Evolutionary conservation across 1,140 invertebrate species (phyloP).

Genomic region (Marisa cornuarietis): DNA sequence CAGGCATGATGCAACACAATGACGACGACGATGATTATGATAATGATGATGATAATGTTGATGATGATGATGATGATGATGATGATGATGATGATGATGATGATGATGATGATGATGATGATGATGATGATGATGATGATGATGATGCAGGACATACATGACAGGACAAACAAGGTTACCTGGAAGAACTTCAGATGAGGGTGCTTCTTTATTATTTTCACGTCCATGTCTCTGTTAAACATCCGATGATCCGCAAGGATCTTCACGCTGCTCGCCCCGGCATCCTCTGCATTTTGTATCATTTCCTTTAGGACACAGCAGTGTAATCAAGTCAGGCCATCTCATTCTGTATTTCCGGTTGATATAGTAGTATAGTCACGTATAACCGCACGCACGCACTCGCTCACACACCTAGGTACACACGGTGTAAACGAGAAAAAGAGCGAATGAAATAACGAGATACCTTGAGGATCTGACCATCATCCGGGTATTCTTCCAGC

Average conservation of each 20-base stretch:
- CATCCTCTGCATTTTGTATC: slow-evolving; percentile 54
- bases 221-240: background rate
- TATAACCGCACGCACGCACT: background rate
- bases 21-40: no score
- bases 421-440: background rate
- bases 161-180: background rate
- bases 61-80: no score
- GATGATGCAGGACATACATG: background rate
- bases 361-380: background rate
- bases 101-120: no score
- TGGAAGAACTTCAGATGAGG: background rate
- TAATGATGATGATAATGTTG: no score
- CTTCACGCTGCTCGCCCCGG: slow-evolving; percentile 30
- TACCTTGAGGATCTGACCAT: slow-evolving; percentile 66
- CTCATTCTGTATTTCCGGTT: background rate
- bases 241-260: slow-evolving; percentile 30
- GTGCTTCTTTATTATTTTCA: background rate
- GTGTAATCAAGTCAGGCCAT: background rate
- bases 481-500: slow-evolving; percentile 8
- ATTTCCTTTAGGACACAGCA: slow-evolving; percentile 36
- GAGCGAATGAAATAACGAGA: slow-evolving; percentile 62
- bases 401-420: background rate
- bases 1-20: no score
- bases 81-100: no score
- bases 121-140: no score